phyloP scores from a whole-genome alignment of 1,140 invertebrate species.

The Papilio dardanus region DNA sequence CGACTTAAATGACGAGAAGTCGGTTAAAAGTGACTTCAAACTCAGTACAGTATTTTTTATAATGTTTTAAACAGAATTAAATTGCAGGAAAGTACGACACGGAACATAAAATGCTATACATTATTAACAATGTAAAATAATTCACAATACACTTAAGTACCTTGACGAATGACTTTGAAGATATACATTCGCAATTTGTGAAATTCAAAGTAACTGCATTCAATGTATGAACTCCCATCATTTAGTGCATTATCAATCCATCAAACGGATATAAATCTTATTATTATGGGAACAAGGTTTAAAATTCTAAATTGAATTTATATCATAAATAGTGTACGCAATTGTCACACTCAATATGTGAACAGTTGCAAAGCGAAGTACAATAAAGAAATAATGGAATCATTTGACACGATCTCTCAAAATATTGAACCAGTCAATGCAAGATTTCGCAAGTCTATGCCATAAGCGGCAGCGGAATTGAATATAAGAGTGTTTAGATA shows the following conservation, averaged over 20 bases:
- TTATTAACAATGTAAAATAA: conserved; percentile 48
- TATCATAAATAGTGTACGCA: conserved; percentile 35
- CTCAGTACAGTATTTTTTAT: background rate
- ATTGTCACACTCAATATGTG: conserved; percentile 49
- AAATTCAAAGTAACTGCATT: conserved; percentile 41
- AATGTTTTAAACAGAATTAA: background rate
- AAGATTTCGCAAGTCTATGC: conserved; percentile 47
- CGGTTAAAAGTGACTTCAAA: too few species aligned
- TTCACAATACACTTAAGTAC: conserved; percentile 54
- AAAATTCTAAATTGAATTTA: conserved; percentile 29
- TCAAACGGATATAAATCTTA: conserved; percentile 30
- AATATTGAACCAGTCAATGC: conserved; percentile 66
- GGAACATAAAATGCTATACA: conserved; percentile 45
- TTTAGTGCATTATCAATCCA: background rate
- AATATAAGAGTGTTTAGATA: too few species aligned
- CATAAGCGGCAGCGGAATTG: conserved; percentile 45
- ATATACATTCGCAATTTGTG: conserved; percentile 62
- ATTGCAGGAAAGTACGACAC: conserved; percentile 30
- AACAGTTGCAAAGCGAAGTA: conserved; percentile 52
- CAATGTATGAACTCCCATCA: conserved; percentile 3
- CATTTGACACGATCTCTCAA: conserved; percentile 75
- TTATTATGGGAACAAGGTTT: background rate
- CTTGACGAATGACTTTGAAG: conserved; percentile 69
- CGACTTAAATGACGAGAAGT: too few species aligned
- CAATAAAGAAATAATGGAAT: conserved; percentile 68